Percentiles rank a stretch among this genome's conserved stretches.
Evolutionary conservation across 2,888 invertebrate genomes (phyloP).

Genomic region (Copidosoma aretas): DNA sequence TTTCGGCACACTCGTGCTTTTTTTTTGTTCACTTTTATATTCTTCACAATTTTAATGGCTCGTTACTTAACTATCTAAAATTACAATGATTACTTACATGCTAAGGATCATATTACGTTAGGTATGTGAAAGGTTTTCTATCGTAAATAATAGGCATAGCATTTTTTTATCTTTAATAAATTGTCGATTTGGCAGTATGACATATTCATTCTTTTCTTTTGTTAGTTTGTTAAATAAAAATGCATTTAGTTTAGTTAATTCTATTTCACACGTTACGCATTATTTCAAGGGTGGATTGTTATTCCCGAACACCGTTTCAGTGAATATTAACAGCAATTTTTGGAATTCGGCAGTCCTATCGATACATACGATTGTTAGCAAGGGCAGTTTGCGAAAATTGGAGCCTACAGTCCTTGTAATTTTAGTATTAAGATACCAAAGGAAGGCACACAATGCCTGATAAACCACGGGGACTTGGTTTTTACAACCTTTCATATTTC

Average conservation of each 20-base stretch:
- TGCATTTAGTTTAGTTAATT: neutral
- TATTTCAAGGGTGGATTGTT: no score
- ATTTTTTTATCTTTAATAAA: slow-evolving; percentile 39
- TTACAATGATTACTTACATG: slow-evolving; percentile 57
- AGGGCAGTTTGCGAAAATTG: slow-evolving; percentile 11
- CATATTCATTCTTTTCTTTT: slow-evolving; percentile 38
- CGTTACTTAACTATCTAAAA: slow-evolving; percentile 44
- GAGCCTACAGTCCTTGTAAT: slow-evolving; percentile 23
- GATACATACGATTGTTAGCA: slow-evolving; percentile 13
- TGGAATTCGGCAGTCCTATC: slow-evolving; percentile 16
- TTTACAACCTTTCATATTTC: no score
- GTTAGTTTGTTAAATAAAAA: slow-evolving; percentile 11
- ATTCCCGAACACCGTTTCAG: neutral
- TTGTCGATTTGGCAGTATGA: slow-evolving; percentile 63
- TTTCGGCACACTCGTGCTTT: neutral
- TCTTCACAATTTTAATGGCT: slow-evolving; percentile 48
- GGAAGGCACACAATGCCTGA: neutral
- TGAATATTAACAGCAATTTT: slow-evolving; percentile 24
- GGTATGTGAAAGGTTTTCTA: slow-evolving; percentile 58
- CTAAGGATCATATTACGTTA: slow-evolving; percentile 57
- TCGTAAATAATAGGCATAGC: slow-evolving; percentile 58
- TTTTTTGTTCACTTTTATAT: slow-evolving; percentile 46
- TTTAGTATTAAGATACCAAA: slow-evolving; percentile 28
- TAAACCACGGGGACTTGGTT: no score
- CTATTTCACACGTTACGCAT: slow-evolving; percentile 3